phyloP scores from a whole-genome alignment of 2,888 invertebrate species.

The Piscicola geometra region DNA sequence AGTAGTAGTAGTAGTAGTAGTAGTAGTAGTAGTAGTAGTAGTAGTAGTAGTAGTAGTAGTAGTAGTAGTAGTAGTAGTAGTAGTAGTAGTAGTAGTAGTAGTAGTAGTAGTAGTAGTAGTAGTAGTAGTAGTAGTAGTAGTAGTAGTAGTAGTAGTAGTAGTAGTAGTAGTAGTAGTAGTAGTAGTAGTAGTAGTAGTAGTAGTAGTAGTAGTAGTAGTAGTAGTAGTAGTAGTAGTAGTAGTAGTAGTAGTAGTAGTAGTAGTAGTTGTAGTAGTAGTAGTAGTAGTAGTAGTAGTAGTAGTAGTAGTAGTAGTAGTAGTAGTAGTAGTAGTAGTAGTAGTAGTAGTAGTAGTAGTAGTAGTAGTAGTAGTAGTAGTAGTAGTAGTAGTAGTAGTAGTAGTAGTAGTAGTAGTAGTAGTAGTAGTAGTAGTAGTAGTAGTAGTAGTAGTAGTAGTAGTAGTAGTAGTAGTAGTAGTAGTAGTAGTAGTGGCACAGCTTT shows the following conservation, averaged over 20 bases:
- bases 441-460: conserved; percentile 2
- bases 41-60: conserved; percentile 3
- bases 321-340: conserved; percentile 2
- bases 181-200: conserved; percentile 3
- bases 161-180: conserved; percentile 3
- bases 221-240: conserved; percentile 3
- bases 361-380: conserved; percentile 3
- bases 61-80: conserved; percentile 3
- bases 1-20: conserved; percentile 3
- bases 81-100: conserved; percentile 2
- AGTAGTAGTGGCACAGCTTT: not conserved
- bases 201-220: conserved; percentile 2
- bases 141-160: conserved; percentile 2
- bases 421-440: conserved; percentile 3
- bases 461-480: conserved; percentile 3
- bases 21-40: conserved; percentile 2
- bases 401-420: conserved; percentile 3
- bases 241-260: not conserved
- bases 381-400: conserved; percentile 2
- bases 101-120: conserved; percentile 3
- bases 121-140: conserved; percentile 3
- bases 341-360: conserved; percentile 3
- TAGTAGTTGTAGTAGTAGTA: not conserved
- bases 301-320: conserved; percentile 3
- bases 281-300: conserved; percentile 3